Evolutionary conservation across 2,113 vertebrate genomes (phyloP).

Genomic region (Gallinago jamesoni): DNA sequence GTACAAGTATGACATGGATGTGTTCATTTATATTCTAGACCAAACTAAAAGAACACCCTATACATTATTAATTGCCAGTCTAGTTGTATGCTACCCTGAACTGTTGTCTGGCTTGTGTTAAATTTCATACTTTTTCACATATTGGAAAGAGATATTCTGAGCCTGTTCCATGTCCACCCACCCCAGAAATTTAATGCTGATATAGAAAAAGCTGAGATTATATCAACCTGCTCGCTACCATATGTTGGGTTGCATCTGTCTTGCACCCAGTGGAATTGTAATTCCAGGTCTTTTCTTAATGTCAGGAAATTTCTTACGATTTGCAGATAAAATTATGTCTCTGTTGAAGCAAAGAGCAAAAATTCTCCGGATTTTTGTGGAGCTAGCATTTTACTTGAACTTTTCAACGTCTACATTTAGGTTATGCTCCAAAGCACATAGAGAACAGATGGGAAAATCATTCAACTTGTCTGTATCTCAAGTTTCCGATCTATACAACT

Average conservation of each 20-base stretch:
- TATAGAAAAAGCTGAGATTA: neutral
- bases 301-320: neutral
- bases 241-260: neutral
- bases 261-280: neutral
- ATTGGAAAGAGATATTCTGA: neutral
- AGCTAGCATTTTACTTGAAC: neutral
- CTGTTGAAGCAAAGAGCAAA: neutral
- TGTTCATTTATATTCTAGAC: constrained; percentile 62
- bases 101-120: neutral
- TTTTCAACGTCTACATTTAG: neutral
- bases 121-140: neutral
- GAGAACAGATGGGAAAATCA: constrained; percentile 15
- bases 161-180: neutral
- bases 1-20: neutral
- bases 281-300: neutral
- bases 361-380: neutral
- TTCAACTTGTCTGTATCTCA: neutral
- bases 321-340: neutral
- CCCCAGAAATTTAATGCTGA: neutral
- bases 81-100: neutral
- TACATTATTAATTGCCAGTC: constrained; percentile 58
- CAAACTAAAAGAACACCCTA: constrained; percentile 25
- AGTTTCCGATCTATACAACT: neutral
- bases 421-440: neutral
- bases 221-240: neutral